Evolutionary conservation across 2,888 invertebrate genomes (phyloP), one percentile per base, ranked within the genome.

Genomic region (Brachypterus glaber): DNA sequence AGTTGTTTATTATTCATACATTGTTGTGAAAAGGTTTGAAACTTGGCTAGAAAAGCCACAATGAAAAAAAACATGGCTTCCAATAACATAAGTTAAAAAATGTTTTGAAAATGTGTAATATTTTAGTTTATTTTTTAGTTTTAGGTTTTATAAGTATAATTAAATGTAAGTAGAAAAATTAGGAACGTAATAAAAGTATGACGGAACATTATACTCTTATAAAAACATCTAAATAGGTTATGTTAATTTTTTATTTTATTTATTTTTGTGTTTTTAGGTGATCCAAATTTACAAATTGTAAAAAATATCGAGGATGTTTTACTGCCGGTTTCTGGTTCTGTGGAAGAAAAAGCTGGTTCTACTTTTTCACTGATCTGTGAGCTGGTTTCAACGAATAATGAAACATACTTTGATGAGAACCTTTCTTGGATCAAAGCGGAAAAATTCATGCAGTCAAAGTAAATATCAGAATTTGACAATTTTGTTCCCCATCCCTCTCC

Each of bases 351-450:
- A 30, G 54, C 52, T 14, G 62, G 62, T 21, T 53, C 58, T 4
- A 55, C 58, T 39, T 58, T 64, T 40, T 58, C 62, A 13, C 45
- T 64, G 45, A 54, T 58, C 33, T 64, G 64, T 43, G 62, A 63
- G 45, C 43, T 63, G 17, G 52, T 53, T 32, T 53, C 57, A 13
- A 47, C 52, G 14, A 47, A 50, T 29, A 52, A 52, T 34, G 50
- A 55, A 37, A 49, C 40, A 18, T 47, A 49, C 18, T 40, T 46
- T 33, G 62, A 63, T 48, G 58, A 60, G 32, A 55, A 59, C 35
- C 52, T 64, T 26, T 50, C 51, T 4, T 63, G 63, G 62, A 44
- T 55, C 15, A 57, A 55, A 40, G 46, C 27, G 17, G 46, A 48
- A 35, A 43, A 40, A 27, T 9, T 11, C 11, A 27, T 11, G 12